Evolutionary conservation across 2,797 vertebrate species (phyloP).

Genomic region (Hemibagrus guttatus): DNA sequence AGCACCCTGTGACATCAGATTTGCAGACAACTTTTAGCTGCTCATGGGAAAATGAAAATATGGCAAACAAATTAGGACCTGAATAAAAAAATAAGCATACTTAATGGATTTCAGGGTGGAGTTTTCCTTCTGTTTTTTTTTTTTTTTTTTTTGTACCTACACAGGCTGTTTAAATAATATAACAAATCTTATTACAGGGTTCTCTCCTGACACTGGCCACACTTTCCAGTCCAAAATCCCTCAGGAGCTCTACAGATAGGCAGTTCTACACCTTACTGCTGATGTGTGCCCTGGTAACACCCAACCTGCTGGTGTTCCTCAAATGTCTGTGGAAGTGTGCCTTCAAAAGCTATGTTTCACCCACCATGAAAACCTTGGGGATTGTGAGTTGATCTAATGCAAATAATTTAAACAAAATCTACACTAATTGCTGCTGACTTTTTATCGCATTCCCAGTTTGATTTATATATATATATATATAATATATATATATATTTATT

Average conservation of each 20-base stretch:
- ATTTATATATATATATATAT: not conserved
- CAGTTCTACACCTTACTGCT: constrained; percentile 78
- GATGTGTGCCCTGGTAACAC: constrained; percentile 73
- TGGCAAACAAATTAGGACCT: not conserved
- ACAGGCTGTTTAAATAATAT: not conserved
- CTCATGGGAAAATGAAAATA: not conserved
- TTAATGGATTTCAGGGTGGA: not conserved
- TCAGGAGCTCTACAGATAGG: constrained; percentile 57
- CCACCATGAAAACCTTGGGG: constrained; percentile 69
- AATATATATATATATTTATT: too few species aligned
- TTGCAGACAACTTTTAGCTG: not conserved
- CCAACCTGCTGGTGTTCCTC: constrained; percentile 78
- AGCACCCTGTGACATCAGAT: not conserved
- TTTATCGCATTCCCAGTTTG: not conserved
- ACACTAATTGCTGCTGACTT: not conserved
- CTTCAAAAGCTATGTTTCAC: constrained; percentile 74
- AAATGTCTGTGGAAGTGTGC: constrained; percentile 79
- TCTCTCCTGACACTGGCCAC: constrained; percentile 71
- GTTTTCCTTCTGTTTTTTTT: not conserved
- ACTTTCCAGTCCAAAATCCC: constrained; percentile 67
- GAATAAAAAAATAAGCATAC: not conserved
- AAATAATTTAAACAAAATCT: not conserved
- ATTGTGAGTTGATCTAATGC: constrained; percentile 62
- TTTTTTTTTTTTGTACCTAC: not conserved
- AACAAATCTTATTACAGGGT: constrained; percentile 63